phyloP scores from a whole-genome alignment of 2,797 vertebrate species.

The Chelmon rostratus region DNA sequence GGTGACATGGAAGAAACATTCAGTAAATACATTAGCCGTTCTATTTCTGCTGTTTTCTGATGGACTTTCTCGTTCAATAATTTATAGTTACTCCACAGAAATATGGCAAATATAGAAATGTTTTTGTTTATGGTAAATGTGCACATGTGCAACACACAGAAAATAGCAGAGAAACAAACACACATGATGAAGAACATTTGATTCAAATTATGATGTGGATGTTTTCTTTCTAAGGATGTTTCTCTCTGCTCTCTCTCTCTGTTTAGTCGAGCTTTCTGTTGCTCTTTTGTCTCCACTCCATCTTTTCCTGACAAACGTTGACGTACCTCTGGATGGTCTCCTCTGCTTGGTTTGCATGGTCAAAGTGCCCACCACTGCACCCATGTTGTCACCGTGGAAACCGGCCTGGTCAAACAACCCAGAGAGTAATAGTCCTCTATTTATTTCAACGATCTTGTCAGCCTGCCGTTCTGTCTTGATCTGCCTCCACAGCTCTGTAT shows the following conservation, averaged over 20 bases:
- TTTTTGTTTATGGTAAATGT: background rate
- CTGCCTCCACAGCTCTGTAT: slow-evolving; percentile 46
- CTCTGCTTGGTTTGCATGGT: slow-evolving; percentile 99
- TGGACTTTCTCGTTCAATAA: slow-evolving; percentile 19
- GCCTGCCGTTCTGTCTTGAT: slow-evolving; percentile 40
- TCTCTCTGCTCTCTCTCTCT: slow-evolving; percentile 3
- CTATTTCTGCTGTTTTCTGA: background rate
- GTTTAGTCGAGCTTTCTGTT: slow-evolving; percentile 35
- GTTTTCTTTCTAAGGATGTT: background rate
- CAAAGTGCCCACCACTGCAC: slow-evolving; percentile 98
- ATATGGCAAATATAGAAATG: background rate
- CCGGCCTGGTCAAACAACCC: slow-evolving; percentile 76
- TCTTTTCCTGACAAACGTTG: slow-evolving; percentile 44
- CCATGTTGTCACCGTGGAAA: slow-evolving; percentile 90
- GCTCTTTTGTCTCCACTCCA: slow-evolving; percentile 36
- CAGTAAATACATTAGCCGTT: background rate
- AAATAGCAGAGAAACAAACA: background rate
- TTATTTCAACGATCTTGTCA: slow-evolving; percentile 47
- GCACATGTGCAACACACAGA: background rate
- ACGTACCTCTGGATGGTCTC: slow-evolving; percentile 95
- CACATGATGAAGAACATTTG: background rate
- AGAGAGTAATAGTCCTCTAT: slow-evolving; percentile 62
- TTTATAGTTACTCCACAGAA: slow-evolving; percentile 26
- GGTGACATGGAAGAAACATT: slow-evolving; percentile 2
- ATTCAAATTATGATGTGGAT: background rate